Conservation (phyloP, 2,888 invertebrate species). For the Epinotia brunnichana region DNA sequence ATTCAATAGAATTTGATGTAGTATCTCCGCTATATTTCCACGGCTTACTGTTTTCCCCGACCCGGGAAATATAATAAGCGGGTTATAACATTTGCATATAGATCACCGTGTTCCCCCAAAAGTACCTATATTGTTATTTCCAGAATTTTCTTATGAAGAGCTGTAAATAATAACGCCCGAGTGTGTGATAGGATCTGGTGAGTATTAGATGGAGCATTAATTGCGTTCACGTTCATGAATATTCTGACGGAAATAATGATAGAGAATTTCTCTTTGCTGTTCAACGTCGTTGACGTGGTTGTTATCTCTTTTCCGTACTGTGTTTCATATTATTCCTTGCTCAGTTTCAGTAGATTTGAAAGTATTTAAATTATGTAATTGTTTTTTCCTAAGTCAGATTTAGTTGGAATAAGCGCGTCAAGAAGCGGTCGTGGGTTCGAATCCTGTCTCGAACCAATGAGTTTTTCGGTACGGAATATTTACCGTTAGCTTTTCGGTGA, state of each 20-base stretch:
- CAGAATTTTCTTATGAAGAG: slow-evolving; percentile 68
- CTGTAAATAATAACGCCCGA: slow-evolving; percentile 67
- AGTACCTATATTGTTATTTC: slow-evolving; percentile 66
- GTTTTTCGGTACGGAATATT: too few species aligned
- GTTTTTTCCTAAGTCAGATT: too few species aligned
- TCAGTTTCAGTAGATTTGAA: too few species aligned
- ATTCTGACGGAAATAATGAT: slow-evolving; percentile 32
- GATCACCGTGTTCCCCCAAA: slow-evolving; percentile 71
- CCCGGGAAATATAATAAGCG: slow-evolving; percentile 80
- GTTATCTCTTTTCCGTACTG: slow-evolving; percentile 9
- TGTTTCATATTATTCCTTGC: background rate
- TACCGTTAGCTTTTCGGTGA: too few species aligned
- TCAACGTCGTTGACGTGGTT: slow-evolving; percentile 20
- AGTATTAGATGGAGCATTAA: slow-evolving; percentile 61
- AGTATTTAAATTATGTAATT: too few species aligned
- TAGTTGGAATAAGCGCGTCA: too few species aligned
- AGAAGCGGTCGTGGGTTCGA: too few species aligned
- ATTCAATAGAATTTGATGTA: slow-evolving; percentile 76
- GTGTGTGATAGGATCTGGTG: slow-evolving; percentile 58
- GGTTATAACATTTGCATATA: slow-evolving; percentile 83
- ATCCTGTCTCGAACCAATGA: too few species aligned
- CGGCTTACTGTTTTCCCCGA: slow-evolving; percentile 69
- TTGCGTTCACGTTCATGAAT: slow-evolving; percentile 52
- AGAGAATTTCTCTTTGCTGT: slow-evolving; percentile 22
- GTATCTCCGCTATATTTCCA: slow-evolving; percentile 67